Conservation (phyloP, 2,113 vertebrate species). For the Percina caprodes region DNA sequence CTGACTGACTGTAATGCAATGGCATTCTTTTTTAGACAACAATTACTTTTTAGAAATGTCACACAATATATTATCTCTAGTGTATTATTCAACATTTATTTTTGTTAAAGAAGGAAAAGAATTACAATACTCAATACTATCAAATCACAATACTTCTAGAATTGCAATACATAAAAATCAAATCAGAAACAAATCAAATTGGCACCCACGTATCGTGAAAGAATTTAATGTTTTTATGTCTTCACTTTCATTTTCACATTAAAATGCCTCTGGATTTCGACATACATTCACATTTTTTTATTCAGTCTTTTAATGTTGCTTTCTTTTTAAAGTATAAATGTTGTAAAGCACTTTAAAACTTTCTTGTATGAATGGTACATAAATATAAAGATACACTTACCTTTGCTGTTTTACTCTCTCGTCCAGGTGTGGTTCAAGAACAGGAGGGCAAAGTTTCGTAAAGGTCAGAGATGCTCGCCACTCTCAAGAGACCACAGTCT, state of each 20-base stretch:
- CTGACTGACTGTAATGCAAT: no score
- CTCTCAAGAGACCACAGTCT: constrained; percentile 53
- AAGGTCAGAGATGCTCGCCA: constrained; percentile 78
- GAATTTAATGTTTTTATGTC: background rate
- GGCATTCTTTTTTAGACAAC: no score
- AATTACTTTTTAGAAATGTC: no score
- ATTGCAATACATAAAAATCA: no score
- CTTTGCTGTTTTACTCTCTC: background rate
- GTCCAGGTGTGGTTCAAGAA: constrained; percentile 90
- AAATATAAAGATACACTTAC: background rate
- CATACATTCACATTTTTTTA: background rate
- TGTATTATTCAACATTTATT: no score
- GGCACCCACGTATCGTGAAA: no score
- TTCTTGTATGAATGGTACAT: background rate
- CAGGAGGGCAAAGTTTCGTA: constrained; percentile 87
- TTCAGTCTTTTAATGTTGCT: background rate
- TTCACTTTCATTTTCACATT: background rate
- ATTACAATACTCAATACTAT: no score
- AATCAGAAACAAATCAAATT: no score
- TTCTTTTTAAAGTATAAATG: background rate
- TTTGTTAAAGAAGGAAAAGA: no score
- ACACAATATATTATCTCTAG: no score
- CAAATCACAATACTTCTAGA: no score
- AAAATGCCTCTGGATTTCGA: background rate
- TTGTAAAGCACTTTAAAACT: background rate